A percentile compares a stretch with the other conserved stretches of the same genome.
Evolutionary conservation across 2,113 vertebrate species (phyloP).

Genomic region (Phaethon lepturus): DNA sequence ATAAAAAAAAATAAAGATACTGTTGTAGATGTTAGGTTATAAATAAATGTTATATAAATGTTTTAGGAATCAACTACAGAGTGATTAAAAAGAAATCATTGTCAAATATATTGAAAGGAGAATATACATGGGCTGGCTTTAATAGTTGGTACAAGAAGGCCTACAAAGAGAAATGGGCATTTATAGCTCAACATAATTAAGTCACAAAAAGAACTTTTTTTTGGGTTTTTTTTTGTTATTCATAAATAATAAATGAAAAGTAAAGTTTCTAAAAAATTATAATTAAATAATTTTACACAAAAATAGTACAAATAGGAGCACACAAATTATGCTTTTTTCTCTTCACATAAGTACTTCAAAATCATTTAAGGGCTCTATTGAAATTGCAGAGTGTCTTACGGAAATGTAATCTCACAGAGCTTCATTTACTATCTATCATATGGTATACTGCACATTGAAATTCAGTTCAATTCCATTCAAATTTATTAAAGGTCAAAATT

Average conservation of each 20-base stretch:
- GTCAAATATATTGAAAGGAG: background rate
- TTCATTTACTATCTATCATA: background rate
- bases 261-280: background rate
- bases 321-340: background rate
- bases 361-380: background rate
- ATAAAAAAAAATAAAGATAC: background rate
- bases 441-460: background rate
- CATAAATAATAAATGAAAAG: background rate
- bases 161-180: background rate
- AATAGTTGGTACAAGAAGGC: background rate
- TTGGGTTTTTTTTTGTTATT: background rate
- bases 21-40: background rate
- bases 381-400: background rate
- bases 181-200: background rate
- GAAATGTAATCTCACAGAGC: background rate
- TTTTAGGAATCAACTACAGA: background rate
- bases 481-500: slow-evolving; percentile 4
- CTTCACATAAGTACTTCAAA: background rate
- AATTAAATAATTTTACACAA: background rate
- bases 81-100: background rate
- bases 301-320: background rate
- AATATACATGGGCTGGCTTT: background rate
- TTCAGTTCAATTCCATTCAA: background rate
- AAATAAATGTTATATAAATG: background rate
- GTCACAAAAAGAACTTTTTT: background rate